Conservation (phyloP, 2,888 invertebrate genomes). For the Eupithecia subfuscata region DNA sequence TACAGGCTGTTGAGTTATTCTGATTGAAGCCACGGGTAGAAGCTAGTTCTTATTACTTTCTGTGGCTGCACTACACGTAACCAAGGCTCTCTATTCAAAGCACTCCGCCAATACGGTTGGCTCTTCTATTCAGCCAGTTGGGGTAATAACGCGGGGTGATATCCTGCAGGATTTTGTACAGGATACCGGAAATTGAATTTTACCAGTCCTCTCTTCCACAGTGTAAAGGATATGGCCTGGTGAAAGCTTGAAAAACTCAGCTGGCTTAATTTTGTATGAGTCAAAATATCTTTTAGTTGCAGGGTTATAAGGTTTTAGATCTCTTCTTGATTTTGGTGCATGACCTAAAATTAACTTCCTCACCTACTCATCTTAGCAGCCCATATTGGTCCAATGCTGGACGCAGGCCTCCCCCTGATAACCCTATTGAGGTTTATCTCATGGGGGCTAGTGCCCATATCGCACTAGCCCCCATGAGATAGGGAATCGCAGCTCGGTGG, state of each 20-base stretch:
- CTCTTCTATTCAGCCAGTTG: constrained; percentile 55
- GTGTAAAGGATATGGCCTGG: background rate
- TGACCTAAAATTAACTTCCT: too few relatives aligned
- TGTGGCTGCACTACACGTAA: background rate
- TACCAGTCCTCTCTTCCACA: constrained; percentile 43
- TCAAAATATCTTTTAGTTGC: background rate
- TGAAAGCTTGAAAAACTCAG: background rate
- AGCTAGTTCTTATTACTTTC: background rate
- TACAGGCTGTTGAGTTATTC: too few relatives aligned
- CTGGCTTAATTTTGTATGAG: background rate
- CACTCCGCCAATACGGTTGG: constrained; percentile 56
- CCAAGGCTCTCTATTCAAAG: constrained; percentile 40
- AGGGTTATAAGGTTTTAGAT: background rate
- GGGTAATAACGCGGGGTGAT: constrained; percentile 29
- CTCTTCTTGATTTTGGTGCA: too few relatives aligned
- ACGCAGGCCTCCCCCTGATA: too few relatives aligned
- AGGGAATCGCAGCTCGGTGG: too few relatives aligned
- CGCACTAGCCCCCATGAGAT: too few relatives aligned
- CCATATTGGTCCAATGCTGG: too few relatives aligned
- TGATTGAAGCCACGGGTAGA: background rate
- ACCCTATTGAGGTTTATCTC: too few relatives aligned
- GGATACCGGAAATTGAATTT: constrained; percentile 71
- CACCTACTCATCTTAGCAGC: too few relatives aligned
- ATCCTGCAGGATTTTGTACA: constrained; percentile 44
- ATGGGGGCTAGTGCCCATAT: too few relatives aligned